These are phyloP conservation scores for Sipha maydis DNA, from an alignment of 2,888 invertebrate genomes.

Conservation along the genomic window DNA sequence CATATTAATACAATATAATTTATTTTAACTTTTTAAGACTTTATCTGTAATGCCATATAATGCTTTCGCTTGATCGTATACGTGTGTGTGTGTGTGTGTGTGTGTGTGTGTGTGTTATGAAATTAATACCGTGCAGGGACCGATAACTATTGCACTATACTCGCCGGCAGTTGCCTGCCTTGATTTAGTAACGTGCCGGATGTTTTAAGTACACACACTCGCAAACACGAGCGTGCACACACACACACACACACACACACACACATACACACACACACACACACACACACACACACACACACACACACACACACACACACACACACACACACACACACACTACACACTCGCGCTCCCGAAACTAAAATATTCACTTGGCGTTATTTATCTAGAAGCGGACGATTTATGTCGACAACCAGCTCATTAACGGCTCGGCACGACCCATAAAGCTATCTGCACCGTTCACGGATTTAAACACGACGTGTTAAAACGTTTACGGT, in stretches of 20 bases:
- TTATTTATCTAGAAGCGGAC: slow-evolving; percentile 52
- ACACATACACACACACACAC: not conserved
- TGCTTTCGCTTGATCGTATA: too few species aligned
- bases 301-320: too few species aligned
- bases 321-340: not conserved
- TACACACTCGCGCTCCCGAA: not conserved
- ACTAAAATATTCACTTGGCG: slow-evolving; percentile 26
- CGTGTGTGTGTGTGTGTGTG: not conserved
- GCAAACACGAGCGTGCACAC: not conserved
- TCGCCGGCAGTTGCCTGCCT: not conserved
- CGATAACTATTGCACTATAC: not conserved
- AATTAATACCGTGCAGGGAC: not conserved
- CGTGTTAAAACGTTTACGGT: slow-evolving; percentile 60
- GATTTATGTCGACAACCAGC: slow-evolving; percentile 59
- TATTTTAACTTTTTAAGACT: too few species aligned
- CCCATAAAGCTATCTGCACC: slow-evolving; percentile 56
- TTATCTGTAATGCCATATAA: too few species aligned
- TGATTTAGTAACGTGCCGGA: slow-evolving; percentile 58
- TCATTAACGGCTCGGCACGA: slow-evolving; percentile 57
- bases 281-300: not conserved
- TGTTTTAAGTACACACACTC: slow-evolving; percentile 37
- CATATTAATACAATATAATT: too few species aligned
- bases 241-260: not conserved
- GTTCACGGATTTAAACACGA: slow-evolving; percentile 41
- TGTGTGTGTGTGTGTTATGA: not conserved